phyloP scores from a whole-genome alignment of 2,797 vertebrate species.

The Cygnus olor region DNA sequence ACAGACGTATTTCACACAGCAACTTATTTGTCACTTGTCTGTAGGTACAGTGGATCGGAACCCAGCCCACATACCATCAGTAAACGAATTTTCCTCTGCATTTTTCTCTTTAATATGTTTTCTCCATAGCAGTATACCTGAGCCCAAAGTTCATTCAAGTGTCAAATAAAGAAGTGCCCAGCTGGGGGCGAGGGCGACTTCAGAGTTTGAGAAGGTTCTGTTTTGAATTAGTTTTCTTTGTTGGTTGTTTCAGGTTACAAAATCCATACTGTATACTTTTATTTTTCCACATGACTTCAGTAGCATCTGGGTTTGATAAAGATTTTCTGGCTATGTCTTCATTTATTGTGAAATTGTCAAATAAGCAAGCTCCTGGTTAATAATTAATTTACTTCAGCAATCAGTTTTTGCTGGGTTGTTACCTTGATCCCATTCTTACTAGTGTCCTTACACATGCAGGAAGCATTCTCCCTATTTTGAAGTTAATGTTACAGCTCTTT shows the following conservation, averaged over 20 bases:
- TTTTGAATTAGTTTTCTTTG: background rate
- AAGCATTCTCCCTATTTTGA: background rate
- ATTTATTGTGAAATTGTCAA: background rate
- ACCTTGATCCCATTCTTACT: background rate
- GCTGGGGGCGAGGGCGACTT: background rate
- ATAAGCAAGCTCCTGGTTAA: background rate
- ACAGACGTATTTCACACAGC: background rate
- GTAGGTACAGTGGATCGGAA: accelerated
- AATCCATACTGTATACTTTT: background rate
- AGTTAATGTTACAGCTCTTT: slow-evolving; percentile 11
- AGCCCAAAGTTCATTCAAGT: background rate
- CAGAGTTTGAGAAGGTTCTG: background rate
- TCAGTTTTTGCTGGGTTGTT: background rate
- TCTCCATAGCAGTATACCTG: background rate
- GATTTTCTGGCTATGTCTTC: background rate
- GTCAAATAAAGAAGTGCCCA: background rate
- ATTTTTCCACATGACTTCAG: background rate
- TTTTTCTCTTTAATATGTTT: background rate
- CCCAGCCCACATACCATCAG: accelerated
- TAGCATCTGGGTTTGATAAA: background rate
- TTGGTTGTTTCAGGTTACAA: background rate
- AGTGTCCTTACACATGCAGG: background rate
- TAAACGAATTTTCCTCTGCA: background rate
- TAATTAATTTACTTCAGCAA: slow-evolving; percentile 25
- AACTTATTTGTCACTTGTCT: background rate